Conservation (phyloP, 1,140 invertebrate genomes). For the Akabosia matsudoensis region DNA sequence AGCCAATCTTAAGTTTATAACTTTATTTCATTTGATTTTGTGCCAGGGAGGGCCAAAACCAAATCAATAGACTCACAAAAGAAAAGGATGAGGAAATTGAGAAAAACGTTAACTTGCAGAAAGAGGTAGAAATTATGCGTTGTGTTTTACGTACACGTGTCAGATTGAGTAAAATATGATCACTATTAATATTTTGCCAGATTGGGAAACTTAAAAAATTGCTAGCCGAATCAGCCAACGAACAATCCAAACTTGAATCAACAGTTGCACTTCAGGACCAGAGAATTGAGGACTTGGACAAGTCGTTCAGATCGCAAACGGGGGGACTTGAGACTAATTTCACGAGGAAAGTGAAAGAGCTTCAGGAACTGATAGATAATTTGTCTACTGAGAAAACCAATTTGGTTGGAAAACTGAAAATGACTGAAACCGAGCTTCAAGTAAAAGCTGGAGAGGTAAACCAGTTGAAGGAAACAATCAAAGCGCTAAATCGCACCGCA, state of each 20-base stretch:
- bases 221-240: neutral
- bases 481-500: slow-evolving; percentile 6
- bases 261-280: neutral
- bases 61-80: neutral
- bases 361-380: neutral
- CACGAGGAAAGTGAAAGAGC: neutral
- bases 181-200: no score
- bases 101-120: neutral
- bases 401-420: slow-evolving; percentile 10
- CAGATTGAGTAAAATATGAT: no score
- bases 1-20: neutral
- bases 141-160: no score
- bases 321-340: slow-evolving; percentile 2
- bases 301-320: neutral
- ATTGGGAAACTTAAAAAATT: neutral
- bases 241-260: neutral
- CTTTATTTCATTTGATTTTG: neutral
- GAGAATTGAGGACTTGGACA: neutral
- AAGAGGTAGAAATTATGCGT: neutral
- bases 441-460: slow-evolving; percentile 1
- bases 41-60: neutral
- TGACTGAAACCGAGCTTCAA: slow-evolving; percentile 14
- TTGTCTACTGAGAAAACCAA: neutral
- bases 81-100: neutral
- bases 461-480: slow-evolving; percentile 16